These are phyloP conservation scores for Biston betularia DNA, from an alignment of 2,888 invertebrate genomes.

Conservation along the genomic window DNA sequence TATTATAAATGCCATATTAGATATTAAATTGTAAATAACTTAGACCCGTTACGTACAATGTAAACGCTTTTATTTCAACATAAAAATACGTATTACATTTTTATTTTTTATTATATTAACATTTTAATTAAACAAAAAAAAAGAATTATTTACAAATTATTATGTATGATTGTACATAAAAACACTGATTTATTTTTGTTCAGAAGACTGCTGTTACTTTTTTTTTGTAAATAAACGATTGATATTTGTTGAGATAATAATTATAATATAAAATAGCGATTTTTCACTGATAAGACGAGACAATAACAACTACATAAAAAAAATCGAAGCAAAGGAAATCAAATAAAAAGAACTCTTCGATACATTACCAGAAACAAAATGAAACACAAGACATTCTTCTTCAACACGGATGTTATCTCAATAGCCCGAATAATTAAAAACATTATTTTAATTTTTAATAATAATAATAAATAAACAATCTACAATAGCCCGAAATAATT, in stretches of 20 bases:
- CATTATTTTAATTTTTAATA: conserved; percentile 55
- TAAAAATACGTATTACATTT: conserved; percentile 74
- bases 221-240: conserved; percentile 66
- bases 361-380: conserved; percentile 59
- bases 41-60: conserved; percentile 70
- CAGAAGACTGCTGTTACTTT: conserved; percentile 82
- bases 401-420: conserved; percentile 69
- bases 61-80: conserved; percentile 71
- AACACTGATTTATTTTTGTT: conserved; percentile 72
- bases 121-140: conserved; percentile 45
- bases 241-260: conserved; percentile 55
- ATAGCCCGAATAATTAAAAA: conserved; percentile 69
- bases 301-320: conserved; percentile 56
- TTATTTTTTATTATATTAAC: conserved; percentile 56
- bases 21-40: conserved; percentile 76
- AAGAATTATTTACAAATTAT: conserved; percentile 53
- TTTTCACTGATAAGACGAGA: conserved; percentile 72
- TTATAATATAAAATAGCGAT: conserved; percentile 73
- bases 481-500: conserved; percentile 82
- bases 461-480: conserved; percentile 55
- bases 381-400: conserved; percentile 79
- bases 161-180: conserved; percentile 68
- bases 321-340: conserved; percentile 51
- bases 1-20: conserved; percentile 83
- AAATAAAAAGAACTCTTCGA: conserved; percentile 55